phyloP scores from a whole-genome alignment of 2,113 vertebrate species.

The Scomber japonicus region DNA sequence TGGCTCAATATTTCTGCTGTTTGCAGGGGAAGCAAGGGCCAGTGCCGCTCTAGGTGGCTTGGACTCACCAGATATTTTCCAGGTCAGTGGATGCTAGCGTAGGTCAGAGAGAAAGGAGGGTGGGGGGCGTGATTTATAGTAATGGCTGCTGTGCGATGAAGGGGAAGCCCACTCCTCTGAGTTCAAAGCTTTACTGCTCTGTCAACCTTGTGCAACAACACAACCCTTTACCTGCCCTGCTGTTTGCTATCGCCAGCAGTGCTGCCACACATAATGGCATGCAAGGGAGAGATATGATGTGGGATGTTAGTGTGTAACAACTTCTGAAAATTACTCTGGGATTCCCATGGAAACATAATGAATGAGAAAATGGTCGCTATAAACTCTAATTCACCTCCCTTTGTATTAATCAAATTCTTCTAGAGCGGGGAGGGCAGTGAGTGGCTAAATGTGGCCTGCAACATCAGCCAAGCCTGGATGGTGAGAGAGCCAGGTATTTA shows the following conservation, averaged over 20 bases:
- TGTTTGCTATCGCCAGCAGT: conserved; percentile 3
- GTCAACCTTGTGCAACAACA: conserved; percentile 51
- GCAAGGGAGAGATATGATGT: conserved; percentile 14
- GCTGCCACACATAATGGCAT: neutral
- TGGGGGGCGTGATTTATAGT: conserved; percentile 67
- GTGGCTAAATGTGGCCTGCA: neutral
- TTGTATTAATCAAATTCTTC: neutral
- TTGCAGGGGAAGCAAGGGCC: conserved; percentile 61
- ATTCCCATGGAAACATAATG: conserved; percentile 1
- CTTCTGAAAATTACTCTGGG: neutral
- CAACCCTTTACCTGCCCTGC: conserved; percentile 51
- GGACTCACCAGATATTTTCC: conserved; percentile 78
- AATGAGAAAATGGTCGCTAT: conserved; percentile 3
- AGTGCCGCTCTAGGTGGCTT: conserved; percentile 51
- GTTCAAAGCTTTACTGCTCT: conserved; percentile 54
- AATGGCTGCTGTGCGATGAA: conserved; percentile 64
- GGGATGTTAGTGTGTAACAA: neutral
- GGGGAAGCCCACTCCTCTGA: conserved; percentile 55
- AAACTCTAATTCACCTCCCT: conserved; percentile 7
- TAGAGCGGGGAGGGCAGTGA: neutral
- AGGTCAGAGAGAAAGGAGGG: conserved; percentile 71
- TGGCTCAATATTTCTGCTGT: conserved; percentile 85
- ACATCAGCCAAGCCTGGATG: neutral
- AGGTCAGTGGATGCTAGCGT: conserved; percentile 76
- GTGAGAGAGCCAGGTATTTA: neutral